Conservation (phyloP, 1,140 invertebrate species). For the Nebria ingens region DNA sequence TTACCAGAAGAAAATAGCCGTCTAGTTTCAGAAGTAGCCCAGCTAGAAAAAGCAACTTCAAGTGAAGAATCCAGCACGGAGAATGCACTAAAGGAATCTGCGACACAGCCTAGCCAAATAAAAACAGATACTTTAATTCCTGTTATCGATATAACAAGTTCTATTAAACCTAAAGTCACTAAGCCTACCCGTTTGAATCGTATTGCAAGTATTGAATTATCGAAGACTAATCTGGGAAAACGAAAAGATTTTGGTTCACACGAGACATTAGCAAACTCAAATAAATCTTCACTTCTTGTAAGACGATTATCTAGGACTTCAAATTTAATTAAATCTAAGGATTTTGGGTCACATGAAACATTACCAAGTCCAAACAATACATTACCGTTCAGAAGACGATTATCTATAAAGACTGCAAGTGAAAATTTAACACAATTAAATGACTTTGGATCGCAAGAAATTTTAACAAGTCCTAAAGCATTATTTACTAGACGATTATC, state of each 20-base stretch:
- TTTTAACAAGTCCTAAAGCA: too few species aligned
- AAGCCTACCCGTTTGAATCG: constrained; percentile 17
- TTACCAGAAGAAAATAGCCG: neutral
- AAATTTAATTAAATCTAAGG: neutral
- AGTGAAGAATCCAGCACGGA: neutral
- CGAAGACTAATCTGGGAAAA: constrained; percentile 18
- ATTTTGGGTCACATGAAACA: constrained; percentile 11
- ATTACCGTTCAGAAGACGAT: constrained; percentile 18
- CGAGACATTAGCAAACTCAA: constrained; percentile 20
- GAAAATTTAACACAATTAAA: too few species aligned
- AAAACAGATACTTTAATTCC: constrained; percentile 23
- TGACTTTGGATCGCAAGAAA: too few species aligned
- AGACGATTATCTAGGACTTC: neutral
- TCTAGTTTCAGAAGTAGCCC: neutral
- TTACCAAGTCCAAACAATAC: constrained; percentile 15
- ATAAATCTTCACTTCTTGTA: too few species aligned
- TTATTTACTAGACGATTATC: too few species aligned
- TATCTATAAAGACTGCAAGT: constrained; percentile 20
- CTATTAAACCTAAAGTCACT: constrained; percentile 13
- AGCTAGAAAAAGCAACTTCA: too few species aligned
- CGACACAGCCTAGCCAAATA: neutral
- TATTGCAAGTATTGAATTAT: constrained; percentile 22
- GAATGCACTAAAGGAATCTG: neutral
- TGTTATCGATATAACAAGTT: constrained; percentile 26
- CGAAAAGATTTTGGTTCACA: constrained; percentile 20